Conservation (phyloP, 2,888 invertebrate species). For the Ormyrus labotus region DNA sequence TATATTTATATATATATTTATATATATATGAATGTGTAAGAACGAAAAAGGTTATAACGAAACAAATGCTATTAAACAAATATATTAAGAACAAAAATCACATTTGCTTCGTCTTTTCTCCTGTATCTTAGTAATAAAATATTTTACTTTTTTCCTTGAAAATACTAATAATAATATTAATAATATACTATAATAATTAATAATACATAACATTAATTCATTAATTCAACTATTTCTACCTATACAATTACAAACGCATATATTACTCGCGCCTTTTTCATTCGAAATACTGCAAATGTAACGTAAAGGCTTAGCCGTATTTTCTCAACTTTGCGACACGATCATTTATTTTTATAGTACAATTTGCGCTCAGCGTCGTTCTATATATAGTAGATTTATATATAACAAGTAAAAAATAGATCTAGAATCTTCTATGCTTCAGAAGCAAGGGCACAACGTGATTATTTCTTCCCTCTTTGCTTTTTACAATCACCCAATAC, state of each 20-base stretch:
- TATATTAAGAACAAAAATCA: conserved; percentile 32
- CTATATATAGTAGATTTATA: conserved; percentile 13
- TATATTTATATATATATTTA: background rate
- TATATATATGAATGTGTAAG: conserved; percentile 24
- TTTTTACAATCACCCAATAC: conserved; percentile 65
- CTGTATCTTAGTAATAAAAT: conserved; percentile 29
- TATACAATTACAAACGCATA: conserved; percentile 57
- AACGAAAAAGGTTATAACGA: conserved; percentile 32
- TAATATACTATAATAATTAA: conserved; percentile 33
- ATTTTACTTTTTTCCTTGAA: conserved; percentile 18
- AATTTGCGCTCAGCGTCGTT: conserved; percentile 52
- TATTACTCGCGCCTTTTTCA: conserved; percentile 58
- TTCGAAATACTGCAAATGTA: conserved; percentile 57
- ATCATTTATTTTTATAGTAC: conserved; percentile 35
- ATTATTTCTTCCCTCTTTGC: conserved; percentile 3
- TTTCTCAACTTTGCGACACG: background rate
- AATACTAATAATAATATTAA: conserved; percentile 40
- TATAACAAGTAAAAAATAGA: conserved; percentile 48
- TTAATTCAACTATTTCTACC: conserved; percentile 30
- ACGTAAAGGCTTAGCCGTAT: conserved; percentile 15
- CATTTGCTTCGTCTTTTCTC: conserved; percentile 31
- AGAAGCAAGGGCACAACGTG: conserved; percentile 1
- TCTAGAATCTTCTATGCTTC: background rate
- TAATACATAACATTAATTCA: conserved; percentile 37
- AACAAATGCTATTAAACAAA: conserved; percentile 41